These are phyloP conservation scores for Pseudocheirus occidentalis DNA, from an alignment of 2,797 vertebrate genomes.

Conservation along the genomic window DNA sequence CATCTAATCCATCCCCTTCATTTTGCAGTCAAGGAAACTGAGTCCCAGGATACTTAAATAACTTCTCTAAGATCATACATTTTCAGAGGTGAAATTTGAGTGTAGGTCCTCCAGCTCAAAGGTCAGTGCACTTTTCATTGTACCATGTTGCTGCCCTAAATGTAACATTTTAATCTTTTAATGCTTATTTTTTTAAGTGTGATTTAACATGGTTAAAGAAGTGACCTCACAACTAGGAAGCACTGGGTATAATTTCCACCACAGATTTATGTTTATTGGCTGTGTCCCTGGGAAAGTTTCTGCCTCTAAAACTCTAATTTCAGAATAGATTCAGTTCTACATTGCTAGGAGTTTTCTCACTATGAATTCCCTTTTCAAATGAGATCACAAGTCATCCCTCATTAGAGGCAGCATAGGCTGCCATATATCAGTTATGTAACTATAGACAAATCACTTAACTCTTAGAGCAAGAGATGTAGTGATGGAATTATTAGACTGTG, in stretches of 20 bases:
- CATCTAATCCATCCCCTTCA: background rate
- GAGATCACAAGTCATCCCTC: background rate
- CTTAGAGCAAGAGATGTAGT: background rate
- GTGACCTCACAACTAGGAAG: background rate
- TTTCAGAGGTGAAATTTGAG: background rate
- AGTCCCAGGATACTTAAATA: background rate
- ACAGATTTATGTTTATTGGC: background rate
- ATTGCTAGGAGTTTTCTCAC: background rate
- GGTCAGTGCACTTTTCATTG: background rate
- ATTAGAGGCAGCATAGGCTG: background rate
- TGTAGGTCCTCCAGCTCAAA: background rate
- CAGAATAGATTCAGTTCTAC: background rate
- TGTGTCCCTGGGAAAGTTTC: background rate
- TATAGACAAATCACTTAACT: background rate
- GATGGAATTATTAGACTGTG: background rate
- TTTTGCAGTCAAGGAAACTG: background rate
- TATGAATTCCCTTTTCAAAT: background rate
- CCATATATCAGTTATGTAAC: background rate
- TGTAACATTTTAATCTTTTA: background rate
- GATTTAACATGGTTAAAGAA: background rate
- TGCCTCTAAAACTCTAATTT: background rate
- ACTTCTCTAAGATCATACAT: background rate
- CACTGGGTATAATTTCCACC: background rate
- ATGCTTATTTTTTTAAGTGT: background rate
- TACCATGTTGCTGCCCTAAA: background rate